Conservation (phyloP, 2,113 vertebrate species). For the Ovibos moschatus region DNA sequence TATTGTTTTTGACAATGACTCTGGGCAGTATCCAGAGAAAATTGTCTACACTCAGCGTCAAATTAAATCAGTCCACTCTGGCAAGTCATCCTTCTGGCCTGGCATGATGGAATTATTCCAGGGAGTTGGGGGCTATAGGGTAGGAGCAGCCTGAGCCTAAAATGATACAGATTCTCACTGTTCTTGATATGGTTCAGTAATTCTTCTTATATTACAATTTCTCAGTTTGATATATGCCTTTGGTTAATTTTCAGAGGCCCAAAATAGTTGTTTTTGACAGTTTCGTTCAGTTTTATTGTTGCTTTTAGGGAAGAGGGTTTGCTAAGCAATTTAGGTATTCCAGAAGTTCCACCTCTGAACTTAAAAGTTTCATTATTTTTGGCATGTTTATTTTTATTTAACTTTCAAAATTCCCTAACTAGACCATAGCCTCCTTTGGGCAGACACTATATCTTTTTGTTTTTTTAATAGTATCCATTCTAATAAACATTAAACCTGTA, state of each 20-base stretch:
- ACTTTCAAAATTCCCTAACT: not conserved
- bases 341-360: not conserved
- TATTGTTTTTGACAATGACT: not conserved
- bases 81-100: not conserved
- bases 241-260: slow-evolving; percentile 5
- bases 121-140: not conserved
- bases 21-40: not conserved
- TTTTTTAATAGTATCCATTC: not conserved
- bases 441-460: not conserved
- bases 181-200: not conserved
- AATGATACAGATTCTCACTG: not conserved
- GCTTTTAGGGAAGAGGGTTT: not conserved
- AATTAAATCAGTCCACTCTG: slow-evolving; percentile 1
- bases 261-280: not conserved
- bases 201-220: slow-evolving; percentile 16
- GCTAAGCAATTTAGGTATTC: not conserved
- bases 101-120: not conserved
- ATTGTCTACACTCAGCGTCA: not conserved
- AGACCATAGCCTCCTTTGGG: not conserved
- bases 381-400: not conserved
- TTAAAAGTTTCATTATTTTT: not conserved
- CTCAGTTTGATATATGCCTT: not conserved
- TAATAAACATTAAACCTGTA: slow-evolving; percentile 2
- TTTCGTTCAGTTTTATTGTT: not conserved
- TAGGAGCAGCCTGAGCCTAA: not conserved